These are phyloP conservation scores for Dryadula phaetusa DNA, from an alignment of 2,888 invertebrate genomes.

Conservation along the genomic window DNA sequence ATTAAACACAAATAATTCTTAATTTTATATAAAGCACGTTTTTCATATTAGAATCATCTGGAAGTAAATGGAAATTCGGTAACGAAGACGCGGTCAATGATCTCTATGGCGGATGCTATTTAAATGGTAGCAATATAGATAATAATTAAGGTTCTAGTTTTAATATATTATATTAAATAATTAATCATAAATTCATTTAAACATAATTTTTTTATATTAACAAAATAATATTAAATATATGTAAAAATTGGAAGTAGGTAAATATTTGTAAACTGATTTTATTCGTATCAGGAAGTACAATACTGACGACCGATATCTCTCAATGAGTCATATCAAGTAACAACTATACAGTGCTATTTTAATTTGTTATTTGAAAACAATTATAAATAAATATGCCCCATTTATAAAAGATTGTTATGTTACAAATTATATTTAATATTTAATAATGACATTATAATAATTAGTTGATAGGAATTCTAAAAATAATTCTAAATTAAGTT, in stretches of 20 bases:
- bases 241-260: neutral
- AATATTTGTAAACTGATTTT: neutral
- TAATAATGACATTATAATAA: no score
- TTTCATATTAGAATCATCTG: slow-evolving; percentile 15
- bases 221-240: no score
- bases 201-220: no score
- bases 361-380: neutral
- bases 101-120: neutral
- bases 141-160: slow-evolving; percentile 1
- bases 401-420: neutral
- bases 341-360: neutral
- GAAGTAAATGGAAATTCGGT: slow-evolving; percentile 17
- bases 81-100: slow-evolving; percentile 16
- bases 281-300: slow-evolving; percentile 5
- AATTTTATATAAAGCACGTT: slow-evolving; percentile 1
- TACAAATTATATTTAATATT: no score
- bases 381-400: neutral
- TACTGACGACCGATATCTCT: neutral
- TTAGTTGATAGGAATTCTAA: no score
- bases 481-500: no score
- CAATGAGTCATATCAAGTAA: neutral
- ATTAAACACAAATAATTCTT: neutral
- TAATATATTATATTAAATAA: neutral
- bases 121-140: slow-evolving; percentile 11
- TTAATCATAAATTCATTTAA: neutral